Percentiles rank a stretch among this genome's conserved stretches.
Evolutionary conservation across 2,888 invertebrate genomes (phyloP).

Genomic region (Choristoneura rosaceana): DNA sequence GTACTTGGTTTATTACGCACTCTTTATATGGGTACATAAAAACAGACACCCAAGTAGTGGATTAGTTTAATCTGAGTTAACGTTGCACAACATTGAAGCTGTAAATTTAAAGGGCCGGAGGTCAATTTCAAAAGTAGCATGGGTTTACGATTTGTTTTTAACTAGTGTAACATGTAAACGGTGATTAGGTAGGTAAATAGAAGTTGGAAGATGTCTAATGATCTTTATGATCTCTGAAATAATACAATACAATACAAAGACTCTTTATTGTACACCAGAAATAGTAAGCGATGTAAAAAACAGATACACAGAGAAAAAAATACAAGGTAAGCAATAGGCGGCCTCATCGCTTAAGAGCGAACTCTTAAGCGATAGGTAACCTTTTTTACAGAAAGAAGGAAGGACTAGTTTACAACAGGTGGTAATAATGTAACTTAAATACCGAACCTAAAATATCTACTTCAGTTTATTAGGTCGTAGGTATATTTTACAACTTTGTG

Average conservation of each 20-base stretch:
- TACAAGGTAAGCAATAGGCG: no score
- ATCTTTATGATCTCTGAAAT: background rate
- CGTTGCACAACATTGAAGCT: constrained; percentile 68
- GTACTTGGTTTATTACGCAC: constrained; percentile 66
- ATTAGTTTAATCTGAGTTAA: constrained; percentile 68
- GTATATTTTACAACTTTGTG: background rate
- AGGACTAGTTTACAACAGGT: no score
- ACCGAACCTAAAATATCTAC: no score
- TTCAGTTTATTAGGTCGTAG: background rate
- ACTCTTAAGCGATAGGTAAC: no score
- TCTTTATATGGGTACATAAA: constrained; percentile 75
- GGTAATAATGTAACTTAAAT: no score
- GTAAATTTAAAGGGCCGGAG: constrained; percentile 61
- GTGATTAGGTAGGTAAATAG: background rate
- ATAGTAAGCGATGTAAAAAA: no score
- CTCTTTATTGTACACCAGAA: no score
- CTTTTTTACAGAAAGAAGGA: no score
- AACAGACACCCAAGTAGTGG: constrained; percentile 83
- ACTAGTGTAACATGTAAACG: constrained; percentile 14
- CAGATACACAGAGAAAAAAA: no score
- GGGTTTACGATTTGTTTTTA: constrained; percentile 75
- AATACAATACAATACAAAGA: no score
- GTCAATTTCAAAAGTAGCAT: constrained; percentile 72
- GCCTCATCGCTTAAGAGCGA: no score
- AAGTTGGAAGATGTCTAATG: background rate